Percentiles rank a stretch among this genome's conserved stretches.
These are phyloP conservation scores for Misgurnus mizolepis DNA, from an alignment of 2,113 vertebrate genomes.

Conservation along the genomic window DNA sequence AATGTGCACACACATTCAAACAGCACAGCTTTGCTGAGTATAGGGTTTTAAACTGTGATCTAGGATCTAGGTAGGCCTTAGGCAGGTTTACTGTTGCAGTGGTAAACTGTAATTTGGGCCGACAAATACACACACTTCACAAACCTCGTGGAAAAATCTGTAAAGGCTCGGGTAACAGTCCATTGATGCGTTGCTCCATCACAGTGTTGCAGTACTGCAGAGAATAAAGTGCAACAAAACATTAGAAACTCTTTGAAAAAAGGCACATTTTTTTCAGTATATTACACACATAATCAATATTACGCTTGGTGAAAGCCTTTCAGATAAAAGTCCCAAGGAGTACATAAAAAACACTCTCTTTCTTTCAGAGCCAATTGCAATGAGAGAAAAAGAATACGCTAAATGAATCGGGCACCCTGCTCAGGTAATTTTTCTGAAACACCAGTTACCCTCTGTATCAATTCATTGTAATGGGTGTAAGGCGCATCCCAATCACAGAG, in stretches of 20 bases:
- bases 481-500: conserved; percentile 75
- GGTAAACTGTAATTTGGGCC: conserved; percentile 30
- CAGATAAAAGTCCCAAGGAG: background rate
- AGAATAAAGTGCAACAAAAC: conserved; percentile 49
- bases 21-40: background rate
- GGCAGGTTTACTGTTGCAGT: conserved; percentile 14
- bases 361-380: background rate
- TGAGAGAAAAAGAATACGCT: background rate
- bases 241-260: background rate
- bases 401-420: conserved; percentile 60
- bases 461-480: conserved; percentile 84
- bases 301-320: background rate
- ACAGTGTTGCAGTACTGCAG: conserved; percentile 93
- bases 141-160: conserved; percentile 93
- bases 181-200: conserved; percentile 94
- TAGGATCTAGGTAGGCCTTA: background rate
- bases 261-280: background rate
- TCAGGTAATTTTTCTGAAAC: conserved; percentile 85
- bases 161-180: conserved; percentile 90
- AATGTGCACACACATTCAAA: background rate
- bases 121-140: conserved; percentile 26
- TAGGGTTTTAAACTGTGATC: background rate
- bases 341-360: conserved; percentile 7
- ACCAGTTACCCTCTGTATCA: conserved; percentile 86
- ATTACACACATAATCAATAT: conserved; percentile 22